These are phyloP conservation scores for Tragelaphus scriptus DNA, from an alignment of 2,113 vertebrate species.

Conservation along the genomic window DNA sequence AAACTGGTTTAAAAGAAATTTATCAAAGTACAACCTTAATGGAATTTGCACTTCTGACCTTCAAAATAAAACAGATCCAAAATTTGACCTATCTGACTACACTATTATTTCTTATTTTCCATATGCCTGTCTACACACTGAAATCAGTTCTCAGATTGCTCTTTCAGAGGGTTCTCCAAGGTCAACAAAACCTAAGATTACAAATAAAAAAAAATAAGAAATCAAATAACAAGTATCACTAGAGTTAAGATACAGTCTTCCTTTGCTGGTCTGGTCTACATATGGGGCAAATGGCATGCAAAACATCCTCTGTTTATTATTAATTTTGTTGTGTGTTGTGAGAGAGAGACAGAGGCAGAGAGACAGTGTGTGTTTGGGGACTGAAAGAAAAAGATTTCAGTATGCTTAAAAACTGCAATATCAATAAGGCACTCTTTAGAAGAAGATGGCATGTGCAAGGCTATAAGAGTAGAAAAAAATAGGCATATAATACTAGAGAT, in stretches of 20 bases:
- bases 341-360: neutral
- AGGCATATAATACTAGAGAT: neutral
- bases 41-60: conserved; percentile 45
- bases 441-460: neutral
- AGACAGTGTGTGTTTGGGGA: neutral
- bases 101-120: conserved; percentile 37
- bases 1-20: conserved; percentile 12
- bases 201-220: conserved; percentile 64
- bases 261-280: neutral
- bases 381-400: neutral
- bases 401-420: neutral
- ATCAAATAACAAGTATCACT: conserved; percentile 47
- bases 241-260: neutral
- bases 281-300: neutral
- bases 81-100: conserved; percentile 5
- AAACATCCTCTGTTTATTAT: neutral
- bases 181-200: conserved; percentile 59
- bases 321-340: neutral
- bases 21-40: conserved; percentile 42
- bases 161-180: conserved; percentile 40
- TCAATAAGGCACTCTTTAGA: neutral
- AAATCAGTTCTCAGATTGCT: conserved; percentile 27
- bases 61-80: conserved; percentile 39
- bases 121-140: neutral
- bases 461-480: neutral